Evolutionary conservation across 2,888 invertebrate species (phyloP).

Genomic region (Cerastoderma edule): DNA sequence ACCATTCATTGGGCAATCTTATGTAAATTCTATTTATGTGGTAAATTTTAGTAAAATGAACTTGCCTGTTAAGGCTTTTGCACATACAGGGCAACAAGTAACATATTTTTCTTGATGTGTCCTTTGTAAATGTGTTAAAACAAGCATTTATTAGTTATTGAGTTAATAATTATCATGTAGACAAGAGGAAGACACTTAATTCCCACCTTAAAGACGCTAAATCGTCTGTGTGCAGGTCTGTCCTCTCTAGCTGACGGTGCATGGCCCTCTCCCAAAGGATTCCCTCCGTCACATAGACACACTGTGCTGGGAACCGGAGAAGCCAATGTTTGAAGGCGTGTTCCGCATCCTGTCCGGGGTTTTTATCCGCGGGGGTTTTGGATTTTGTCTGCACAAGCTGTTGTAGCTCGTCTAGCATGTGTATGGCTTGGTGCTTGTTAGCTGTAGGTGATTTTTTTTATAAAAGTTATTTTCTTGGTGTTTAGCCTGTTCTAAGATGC

Average conservation of each 20-base stretch:
- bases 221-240: constrained; percentile 67
- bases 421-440: constrained; percentile 66
- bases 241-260: constrained; percentile 70
- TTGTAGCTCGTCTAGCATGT: constrained; percentile 78
- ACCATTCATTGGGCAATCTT: too few relatives aligned
- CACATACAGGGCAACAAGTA: too few relatives aligned
- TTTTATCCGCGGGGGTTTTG: constrained; percentile 37
- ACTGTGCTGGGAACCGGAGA: constrained; percentile 80
- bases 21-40: too few relatives aligned
- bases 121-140: too few relatives aligned
- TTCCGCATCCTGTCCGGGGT: constrained; percentile 62
- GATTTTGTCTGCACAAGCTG: constrained; percentile 42
- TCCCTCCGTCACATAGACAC: constrained; percentile 79
- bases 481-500: neutral
- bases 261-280: constrained; percentile 80
- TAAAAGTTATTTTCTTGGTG: neutral
- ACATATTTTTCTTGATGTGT: too few relatives aligned
- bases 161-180: too few relatives aligned
- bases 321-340: constrained; percentile 79
- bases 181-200: too few relatives aligned
- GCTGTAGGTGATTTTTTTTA: constrained; percentile 17
- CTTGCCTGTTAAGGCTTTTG: too few relatives aligned
- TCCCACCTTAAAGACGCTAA: constrained; percentile 66
- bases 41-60: too few relatives aligned
- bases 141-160: too few relatives aligned